Base-by-base conservation (phyloP, 2,113 vertebrate species). In the Rhinolophus sinicus region DNA sequence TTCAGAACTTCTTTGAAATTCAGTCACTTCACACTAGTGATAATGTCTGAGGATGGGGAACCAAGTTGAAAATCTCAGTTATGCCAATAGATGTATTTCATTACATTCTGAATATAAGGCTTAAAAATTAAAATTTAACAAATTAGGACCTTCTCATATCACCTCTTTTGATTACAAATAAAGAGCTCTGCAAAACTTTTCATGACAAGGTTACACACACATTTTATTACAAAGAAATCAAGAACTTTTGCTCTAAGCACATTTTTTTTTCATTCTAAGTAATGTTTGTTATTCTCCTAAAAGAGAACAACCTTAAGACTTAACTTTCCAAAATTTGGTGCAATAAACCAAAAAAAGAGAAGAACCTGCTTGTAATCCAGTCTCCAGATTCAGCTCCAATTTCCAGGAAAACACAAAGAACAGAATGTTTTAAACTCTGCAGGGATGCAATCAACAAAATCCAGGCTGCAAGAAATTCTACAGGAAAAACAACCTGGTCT, bases 371-470 rank as follows among this genome's bases (percentile, higher is more conserved):
- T 90, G 21, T 88, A 92, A 86, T 44, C n/a, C 24, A 92, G 9
- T 26, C 52, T 96, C 62, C 87, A 77, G 1, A 88, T 38, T 92
- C 40, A 83, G 60, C 60, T 95, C 80, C 62, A 89, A 69, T 78
- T 90, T 95, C 56, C 56, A 94, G 70, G 44, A 50, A 97, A 96
- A 94, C 70, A 87, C 24, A 60, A 95, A 95, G 72, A 85, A 81
- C 3, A 89, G 19, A 89, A 89, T 30, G 75, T 92, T 94, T 86
- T 92, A 69, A 97, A 87, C n/a, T 78, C 80, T 80, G 84, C 80
- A 96, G 88, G 28, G 28, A 81, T 69, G 64, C 67, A 96, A 95
- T 93, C 91, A 95, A 95, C 58, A 80, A 88, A 92, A 92, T 72
- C 50, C 26, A 92, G 28, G 52, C 88, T 87, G 40, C 13, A 26